phyloP scores from a whole-genome alignment of 2,113 vertebrate genomes.

The Cebidichthys violaceus region DNA sequence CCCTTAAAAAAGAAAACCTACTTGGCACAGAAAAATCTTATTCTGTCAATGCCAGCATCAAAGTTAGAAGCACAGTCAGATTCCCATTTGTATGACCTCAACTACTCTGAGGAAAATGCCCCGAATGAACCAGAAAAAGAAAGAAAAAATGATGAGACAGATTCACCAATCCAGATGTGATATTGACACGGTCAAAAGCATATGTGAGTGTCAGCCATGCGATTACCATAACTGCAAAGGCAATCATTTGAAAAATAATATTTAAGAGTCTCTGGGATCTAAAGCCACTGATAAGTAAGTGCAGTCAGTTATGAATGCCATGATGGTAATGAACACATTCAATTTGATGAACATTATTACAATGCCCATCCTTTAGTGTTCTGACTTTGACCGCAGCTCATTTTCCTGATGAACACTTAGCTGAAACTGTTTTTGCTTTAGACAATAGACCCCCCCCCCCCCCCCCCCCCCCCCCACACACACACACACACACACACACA shows the following conservation, averaged over 20 bases:
- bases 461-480: not conserved
- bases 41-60: not conserved
- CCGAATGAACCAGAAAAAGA: not conserved
- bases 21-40: not conserved
- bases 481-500: not conserved
- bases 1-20: not conserved
- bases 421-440: slow-evolving; percentile 34
- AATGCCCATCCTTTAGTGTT: slow-evolving; percentile 28
- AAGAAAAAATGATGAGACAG: slow-evolving; percentile 35
- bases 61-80: not conserved
- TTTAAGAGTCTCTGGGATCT: not conserved
- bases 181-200: slow-evolving; percentile 30
- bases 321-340: slow-evolving; percentile 44
- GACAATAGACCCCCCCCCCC: not conserved
- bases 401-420: slow-evolving; percentile 36
- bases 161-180: slow-evolving; percentile 50
- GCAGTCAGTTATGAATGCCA: slow-evolving; percentile 17
- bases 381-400: slow-evolving; percentile 12
- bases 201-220: slow-evolving; percentile 29
- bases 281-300: slow-evolving; percentile 6
- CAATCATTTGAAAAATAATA: slow-evolving; percentile 37
- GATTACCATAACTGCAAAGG: slow-evolving; percentile 57
- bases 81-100: slow-evolving; percentile 14
- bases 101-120: slow-evolving; percentile 10
- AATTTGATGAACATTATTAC: slow-evolving; percentile 25